These are phyloP conservation scores for Caerostris darwini DNA, from an alignment of 1,140 invertebrate genomes.

Conservation along the genomic window DNA sequence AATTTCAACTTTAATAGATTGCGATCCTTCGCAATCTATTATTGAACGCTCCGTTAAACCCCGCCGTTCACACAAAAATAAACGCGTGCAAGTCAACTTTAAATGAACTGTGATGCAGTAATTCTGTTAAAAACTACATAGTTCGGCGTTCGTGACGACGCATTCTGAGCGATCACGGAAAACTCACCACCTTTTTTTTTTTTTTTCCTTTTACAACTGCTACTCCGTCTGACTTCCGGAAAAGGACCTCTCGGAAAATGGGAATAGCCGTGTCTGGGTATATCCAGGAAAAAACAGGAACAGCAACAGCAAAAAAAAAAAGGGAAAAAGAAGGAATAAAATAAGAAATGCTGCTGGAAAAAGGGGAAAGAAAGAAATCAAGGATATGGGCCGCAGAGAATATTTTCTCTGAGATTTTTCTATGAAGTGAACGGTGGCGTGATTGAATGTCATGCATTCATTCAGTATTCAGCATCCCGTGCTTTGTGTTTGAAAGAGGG, in stretches of 20 bases:
- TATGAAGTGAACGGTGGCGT: neutral
- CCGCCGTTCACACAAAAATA: neutral
- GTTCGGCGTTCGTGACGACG: neutral
- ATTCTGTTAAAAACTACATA: neutral
- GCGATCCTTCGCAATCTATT: neutral
- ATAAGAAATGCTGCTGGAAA: too few relatives aligned
- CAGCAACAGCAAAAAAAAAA: neutral
- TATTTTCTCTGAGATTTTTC: neutral
- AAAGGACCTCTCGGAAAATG: neutral
- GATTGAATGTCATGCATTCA: slow-evolving; percentile 26
- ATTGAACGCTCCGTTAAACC: neutral
- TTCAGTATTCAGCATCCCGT: neutral
- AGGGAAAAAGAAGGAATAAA: neutral
- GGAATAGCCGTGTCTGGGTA: neutral
- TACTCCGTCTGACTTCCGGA: neutral
- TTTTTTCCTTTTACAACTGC: neutral
- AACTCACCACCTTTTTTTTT: neutral
- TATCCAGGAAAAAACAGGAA: neutral
- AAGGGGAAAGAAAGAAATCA: neutral
- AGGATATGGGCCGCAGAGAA: neutral
- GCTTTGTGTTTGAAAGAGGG: neutral
- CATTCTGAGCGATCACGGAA: neutral
- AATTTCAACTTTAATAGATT: too few relatives aligned
- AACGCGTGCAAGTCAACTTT: neutral
- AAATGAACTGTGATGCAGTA: slow-evolving; percentile 7